Evolutionary conservation across 2,113 vertebrate species (phyloP), one percentile per base, ranked within the genome.

Genomic region (Herpetotheres cachinnans): DNA sequence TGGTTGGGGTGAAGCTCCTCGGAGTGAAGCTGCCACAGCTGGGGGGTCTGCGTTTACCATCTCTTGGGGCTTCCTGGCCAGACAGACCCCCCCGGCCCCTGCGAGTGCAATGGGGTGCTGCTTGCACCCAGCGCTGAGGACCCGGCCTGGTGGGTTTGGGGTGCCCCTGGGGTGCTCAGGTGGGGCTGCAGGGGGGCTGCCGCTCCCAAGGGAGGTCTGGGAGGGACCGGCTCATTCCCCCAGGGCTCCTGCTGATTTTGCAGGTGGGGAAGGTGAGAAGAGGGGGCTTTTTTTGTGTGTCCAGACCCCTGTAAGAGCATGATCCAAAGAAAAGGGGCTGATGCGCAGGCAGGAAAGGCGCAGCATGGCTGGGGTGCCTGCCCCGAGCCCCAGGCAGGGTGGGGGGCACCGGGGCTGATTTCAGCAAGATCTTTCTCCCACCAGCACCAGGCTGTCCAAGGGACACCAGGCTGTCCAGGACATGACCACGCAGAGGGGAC

Each of bases 51-150:
- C 6, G 2, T 49, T 58, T 30, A 32, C 2, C 27, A 4, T 15
- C 29, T 78, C 36, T 25, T 27, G 44, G 38, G 67, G 36, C 11
- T 88, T 58, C 49, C 71, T 3, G 2, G 44, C 40, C n/a, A 74
- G 61, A 71, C 29, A 54, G 80, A 56, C 4, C 7, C 46, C 36
- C n/a, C 21, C 52, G 2, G 46, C 11, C 70, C 46, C 65, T 30
- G 63, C 0, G 3, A 40, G 73, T 1, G 2, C 29, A 56, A 7
- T 0, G 40, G 30, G 17, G 4, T 52, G 49, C 32, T 40, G 46
- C 65, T 19, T 13, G 25, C 72, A 30, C 13, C 4, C 12, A 40
- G 34, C 2, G 7, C 30, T 6, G 44, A 70, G 3, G 3, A 4
- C 8, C 46, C 3, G 4, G 52, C 59, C 59, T 1, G 0, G n/a